A percentile compares a stretch with the other conserved stretches of the same genome.
phyloP scores from a whole-genome alignment of 92 coral and sea anemone genomes.

The Siderastrea radians region DNA sequence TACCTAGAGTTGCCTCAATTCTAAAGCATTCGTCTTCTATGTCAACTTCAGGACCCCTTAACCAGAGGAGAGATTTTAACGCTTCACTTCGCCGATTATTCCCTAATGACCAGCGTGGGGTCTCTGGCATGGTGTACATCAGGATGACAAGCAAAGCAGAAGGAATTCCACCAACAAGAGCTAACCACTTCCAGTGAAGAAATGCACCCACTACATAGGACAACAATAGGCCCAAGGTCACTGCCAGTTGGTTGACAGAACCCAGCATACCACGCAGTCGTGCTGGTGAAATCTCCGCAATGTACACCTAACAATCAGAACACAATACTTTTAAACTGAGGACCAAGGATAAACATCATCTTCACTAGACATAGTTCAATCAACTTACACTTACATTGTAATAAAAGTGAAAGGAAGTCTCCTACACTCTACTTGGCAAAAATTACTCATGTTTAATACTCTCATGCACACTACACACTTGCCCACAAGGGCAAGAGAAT shows the following conservation, averaged over 20 bases:
- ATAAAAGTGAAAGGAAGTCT: too few relatives aligned
- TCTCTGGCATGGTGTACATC: slow-evolving; percentile 89
- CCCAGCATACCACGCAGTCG: slow-evolving; percentile 80
- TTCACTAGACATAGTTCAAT: too few relatives aligned
- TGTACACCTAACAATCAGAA: slow-evolving; percentile 74
- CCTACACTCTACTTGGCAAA: too few relatives aligned
- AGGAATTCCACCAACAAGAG: slow-evolving; percentile 78
- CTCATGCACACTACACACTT: too few relatives aligned
- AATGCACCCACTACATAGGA: slow-evolving; percentile 71
- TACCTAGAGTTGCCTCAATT: slow-evolving; percentile 83
- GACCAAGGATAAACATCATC: too few relatives aligned
- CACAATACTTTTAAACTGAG: too few relatives aligned
- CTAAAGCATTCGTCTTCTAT: slow-evolving; percentile 79
- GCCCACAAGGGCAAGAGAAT: too few relatives aligned
- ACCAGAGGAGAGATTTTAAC: slow-evolving; percentile 67
- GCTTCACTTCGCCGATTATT: slow-evolving; percentile 81
- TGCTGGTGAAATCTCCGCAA: slow-evolving; percentile 63
- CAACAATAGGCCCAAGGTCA: slow-evolving; percentile 71
- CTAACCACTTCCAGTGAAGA: slow-evolving; percentile 87
- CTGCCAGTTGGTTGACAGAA: slow-evolving; percentile 86
- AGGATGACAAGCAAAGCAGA: slow-evolving; percentile 74
- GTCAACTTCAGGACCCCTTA: slow-evolving; percentile 75
- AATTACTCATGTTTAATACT: too few relatives aligned
- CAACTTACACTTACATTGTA: too few relatives aligned
- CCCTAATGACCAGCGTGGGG: slow-evolving; percentile 88